A percentile compares a stretch with the other conserved stretches of the same genome.
phyloP scores from a whole-genome alignment of 1,140 invertebrate species.

The Adelges cooleyi region DNA sequence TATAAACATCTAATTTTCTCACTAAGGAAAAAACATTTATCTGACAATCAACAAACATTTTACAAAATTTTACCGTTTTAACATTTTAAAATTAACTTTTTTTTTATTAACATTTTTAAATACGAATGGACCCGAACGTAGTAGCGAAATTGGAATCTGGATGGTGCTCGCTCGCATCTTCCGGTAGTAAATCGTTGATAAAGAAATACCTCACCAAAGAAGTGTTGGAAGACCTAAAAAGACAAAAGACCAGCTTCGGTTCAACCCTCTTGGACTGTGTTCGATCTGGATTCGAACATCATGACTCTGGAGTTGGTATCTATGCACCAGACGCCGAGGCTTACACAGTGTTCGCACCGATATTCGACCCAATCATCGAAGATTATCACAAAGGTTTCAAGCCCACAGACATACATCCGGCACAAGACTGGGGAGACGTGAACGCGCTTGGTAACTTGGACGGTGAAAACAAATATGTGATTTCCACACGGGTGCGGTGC shows the following conservation, averaged over 20 bases:
- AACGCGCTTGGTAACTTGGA: slow-evolving; percentile 80
- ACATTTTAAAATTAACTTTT: too few relatives aligned
- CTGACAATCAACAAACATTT: too few relatives aligned
- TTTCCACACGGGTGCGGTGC: slow-evolving; percentile 90
- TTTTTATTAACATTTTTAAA: too few relatives aligned
- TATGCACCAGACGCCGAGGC: slow-evolving; percentile 91
- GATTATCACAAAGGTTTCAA: slow-evolving; percentile 92
- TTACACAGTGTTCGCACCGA: slow-evolving; percentile 76
- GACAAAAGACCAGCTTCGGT: slow-evolving; percentile 79
- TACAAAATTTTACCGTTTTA: too few relatives aligned
- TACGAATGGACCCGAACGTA: slow-evolving; percentile 71
- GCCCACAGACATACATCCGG: slow-evolving; percentile 82
- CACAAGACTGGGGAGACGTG: slow-evolving; percentile 86
- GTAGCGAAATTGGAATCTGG: slow-evolving; percentile 81
- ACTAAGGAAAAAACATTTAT: too few relatives aligned
- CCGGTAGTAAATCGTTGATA: slow-evolving; percentile 85
- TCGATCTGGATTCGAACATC: slow-evolving; percentile 81
- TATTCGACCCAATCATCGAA: slow-evolving; percentile 94
- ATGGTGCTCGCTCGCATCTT: slow-evolving; percentile 72
- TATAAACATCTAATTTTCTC: too few relatives aligned
- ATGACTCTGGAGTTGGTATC: slow-evolving; percentile 84
- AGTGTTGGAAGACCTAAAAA: slow-evolving; percentile 79
- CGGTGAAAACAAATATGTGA: slow-evolving; percentile 74
- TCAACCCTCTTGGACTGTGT: slow-evolving; percentile 82
- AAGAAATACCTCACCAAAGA: slow-evolving; percentile 88